These are phyloP conservation scores for Corydoras sp. DNA, from an alignment of 2,113 vertebrate genomes.

Conservation along the genomic window DNA sequence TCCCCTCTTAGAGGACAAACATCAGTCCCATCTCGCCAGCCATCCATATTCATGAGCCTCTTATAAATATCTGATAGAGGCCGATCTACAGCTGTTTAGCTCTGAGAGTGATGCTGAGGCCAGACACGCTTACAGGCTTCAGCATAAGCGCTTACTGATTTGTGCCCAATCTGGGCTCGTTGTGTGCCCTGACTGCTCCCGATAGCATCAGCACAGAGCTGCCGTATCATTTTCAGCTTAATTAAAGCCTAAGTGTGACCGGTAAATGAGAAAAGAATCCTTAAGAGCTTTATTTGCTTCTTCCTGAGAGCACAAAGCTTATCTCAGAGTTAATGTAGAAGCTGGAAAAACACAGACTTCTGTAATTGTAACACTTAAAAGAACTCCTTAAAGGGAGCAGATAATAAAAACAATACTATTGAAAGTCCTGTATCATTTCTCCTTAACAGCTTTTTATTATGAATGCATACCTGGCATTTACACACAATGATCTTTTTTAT, in stretches of 20 bases:
- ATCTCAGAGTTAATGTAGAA: conserved; percentile 53
- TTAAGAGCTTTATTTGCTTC: conserved; percentile 68
- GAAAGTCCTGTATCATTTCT: not conserved
- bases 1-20: conserved; percentile 78
- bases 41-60: conserved; percentile 75
- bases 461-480: no score
- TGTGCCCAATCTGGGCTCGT: conserved; percentile 47
- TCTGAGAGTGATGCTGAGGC: conserved; percentile 48
- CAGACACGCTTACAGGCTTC: conserved; percentile 25
- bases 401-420: not conserved
- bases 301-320: conserved; percentile 56
- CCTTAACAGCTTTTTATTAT: no score
- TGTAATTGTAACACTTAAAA: conserved; percentile 25
- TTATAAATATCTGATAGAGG: conserved; percentile 77
- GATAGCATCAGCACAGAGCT: conserved; percentile 65
- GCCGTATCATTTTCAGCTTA: conserved; percentile 58
- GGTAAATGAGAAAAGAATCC: conserved; percentile 67
- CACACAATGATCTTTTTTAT: no score
- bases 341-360: conserved; percentile 47
- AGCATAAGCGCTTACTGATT: conserved; percentile 39
- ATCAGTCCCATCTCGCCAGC: conserved; percentile 68
- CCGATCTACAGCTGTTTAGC: conserved; percentile 70
- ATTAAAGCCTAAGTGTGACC: conserved; percentile 68
- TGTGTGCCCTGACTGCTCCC: conserved; percentile 40
- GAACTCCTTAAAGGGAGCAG: conserved; percentile 6